Evolutionary conservation across 1,140 invertebrate genomes (phyloP), one percentile per base, ranked within the genome.

Genomic region (Caenorhabditis briggsae): DNA sequence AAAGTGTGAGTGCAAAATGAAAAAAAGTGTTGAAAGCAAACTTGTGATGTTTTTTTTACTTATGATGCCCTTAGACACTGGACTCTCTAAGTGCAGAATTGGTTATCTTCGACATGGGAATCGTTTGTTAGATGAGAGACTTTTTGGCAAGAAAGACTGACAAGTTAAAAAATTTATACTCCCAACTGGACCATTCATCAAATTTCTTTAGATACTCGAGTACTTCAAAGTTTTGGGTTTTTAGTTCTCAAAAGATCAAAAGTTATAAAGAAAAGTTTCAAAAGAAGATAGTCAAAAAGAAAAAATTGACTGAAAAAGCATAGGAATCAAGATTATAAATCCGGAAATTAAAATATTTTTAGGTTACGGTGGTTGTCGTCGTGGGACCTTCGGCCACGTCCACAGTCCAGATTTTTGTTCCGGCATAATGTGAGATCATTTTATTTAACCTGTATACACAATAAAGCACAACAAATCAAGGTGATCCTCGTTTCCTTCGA

Each of bases 121-220:
- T 50, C 5, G 64, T 23, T 25, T 33, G 33, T 3, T 33, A 33
- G 33, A 33, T 33, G 33, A 33, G 33, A 43, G 43, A 9, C 11
- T 18, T 25, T 25, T 8, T 18, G 64, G 11, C 7, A 70, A 41
- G 33, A 5, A 46, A 46, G 18, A 70, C 64, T 46, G 64, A 70
- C 64, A 70, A 70, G 64, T 70, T 25, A 33, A 46, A 70, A 70
- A 43, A 70, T 70, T 70, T 46, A 70, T 43, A 46, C 41, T 70
- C 64, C 64, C 64, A 43, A 6, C 18, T 25, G 64, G 18, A 41
- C 14, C 33, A 43, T 70, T 46, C 43, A 46, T 70, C 64, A 70
- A 70, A 43, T 14, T n/a, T 53, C 50, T 70, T 70, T 70, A 14
- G 43, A 46, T 33, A 33, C 33, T 33, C 33, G 33, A 33, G 33